phyloP scores from a whole-genome alignment of 2,113 vertebrate genomes.

The Phainopepla nitens region DNA sequence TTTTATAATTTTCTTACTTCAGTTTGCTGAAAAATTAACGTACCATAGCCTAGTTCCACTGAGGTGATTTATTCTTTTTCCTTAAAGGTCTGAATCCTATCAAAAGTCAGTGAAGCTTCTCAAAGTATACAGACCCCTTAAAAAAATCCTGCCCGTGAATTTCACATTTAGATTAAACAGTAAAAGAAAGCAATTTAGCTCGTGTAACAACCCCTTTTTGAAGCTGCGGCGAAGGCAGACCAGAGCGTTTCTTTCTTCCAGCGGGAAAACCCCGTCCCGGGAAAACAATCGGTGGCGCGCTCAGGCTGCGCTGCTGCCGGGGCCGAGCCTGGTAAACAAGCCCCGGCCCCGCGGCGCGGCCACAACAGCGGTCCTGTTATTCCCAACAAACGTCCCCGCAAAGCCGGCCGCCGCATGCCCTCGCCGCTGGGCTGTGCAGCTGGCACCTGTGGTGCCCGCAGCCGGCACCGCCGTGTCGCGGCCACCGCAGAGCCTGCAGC shows the following conservation, averaged over 20 bases:
- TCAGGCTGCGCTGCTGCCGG: rapidly evolving
- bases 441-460: rapidly evolving
- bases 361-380: neutral
- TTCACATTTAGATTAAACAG: neutral
- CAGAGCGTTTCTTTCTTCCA: rapidly evolving
- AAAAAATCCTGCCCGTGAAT: neutral
- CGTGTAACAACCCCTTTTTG: rapidly evolving
- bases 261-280: neutral
- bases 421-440: neutral
- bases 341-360: rapidly evolving
- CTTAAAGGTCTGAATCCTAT: neutral
- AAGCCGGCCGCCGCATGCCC: rapidly evolving
- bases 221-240: neutral
- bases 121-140: neutral
- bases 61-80: neutral
- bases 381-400: rapidly evolving
- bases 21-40: neutral
- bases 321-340: neutral
- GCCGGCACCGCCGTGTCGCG: rapidly evolving
- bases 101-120: neutral
- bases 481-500: rapidly evolving
- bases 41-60: neutral
- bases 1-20: neutral
- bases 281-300: rapidly evolving
- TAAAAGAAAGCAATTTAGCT: neutral